Evolutionary conservation across 1,140 invertebrate species (phyloP).

Genomic region (Araneus ventricosus): DNA sequence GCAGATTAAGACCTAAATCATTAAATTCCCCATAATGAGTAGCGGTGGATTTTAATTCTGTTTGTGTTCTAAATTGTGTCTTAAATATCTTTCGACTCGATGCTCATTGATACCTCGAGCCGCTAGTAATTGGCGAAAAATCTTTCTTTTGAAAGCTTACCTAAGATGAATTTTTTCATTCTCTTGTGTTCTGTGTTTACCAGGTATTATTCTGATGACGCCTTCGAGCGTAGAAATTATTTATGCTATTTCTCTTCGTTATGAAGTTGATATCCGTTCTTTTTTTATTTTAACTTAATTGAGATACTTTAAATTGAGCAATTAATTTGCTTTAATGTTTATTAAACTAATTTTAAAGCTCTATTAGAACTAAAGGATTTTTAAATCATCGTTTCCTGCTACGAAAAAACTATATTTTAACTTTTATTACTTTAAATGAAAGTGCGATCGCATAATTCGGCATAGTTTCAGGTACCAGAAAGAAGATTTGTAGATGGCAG

Average conservation of each 20-base stretch:
- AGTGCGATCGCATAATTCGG: no score
- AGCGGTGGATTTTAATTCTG: constrained; percentile 65
- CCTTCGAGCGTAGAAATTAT: neutral
- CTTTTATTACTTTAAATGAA: no score
- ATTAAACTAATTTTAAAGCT: no score
- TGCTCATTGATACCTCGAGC: constrained; percentile 61
- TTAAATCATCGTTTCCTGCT: no score
- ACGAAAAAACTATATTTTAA: no score
- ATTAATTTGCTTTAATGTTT: no score
- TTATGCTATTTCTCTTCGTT: neutral
- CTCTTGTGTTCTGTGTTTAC: neutral
- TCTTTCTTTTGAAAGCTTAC: neutral
- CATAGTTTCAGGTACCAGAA: no score
- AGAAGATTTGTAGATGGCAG: no score
- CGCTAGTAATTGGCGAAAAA: constrained; percentile 56
- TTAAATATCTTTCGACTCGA: constrained; percentile 61
- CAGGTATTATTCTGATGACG: neutral
- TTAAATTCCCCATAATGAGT: constrained; percentile 69
- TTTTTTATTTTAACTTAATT: no score
- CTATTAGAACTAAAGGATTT: no score
- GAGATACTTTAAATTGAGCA: no score
- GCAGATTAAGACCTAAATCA: constrained; percentile 72
- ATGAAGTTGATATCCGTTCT: neutral
- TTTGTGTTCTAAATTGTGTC: constrained; percentile 68
- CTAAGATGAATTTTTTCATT: neutral